Percentiles rank a stretch among this genome's conserved stretches.
Conservation (phyloP, 1,140 invertebrate species). For the Akabosia matsudoensis region DNA sequence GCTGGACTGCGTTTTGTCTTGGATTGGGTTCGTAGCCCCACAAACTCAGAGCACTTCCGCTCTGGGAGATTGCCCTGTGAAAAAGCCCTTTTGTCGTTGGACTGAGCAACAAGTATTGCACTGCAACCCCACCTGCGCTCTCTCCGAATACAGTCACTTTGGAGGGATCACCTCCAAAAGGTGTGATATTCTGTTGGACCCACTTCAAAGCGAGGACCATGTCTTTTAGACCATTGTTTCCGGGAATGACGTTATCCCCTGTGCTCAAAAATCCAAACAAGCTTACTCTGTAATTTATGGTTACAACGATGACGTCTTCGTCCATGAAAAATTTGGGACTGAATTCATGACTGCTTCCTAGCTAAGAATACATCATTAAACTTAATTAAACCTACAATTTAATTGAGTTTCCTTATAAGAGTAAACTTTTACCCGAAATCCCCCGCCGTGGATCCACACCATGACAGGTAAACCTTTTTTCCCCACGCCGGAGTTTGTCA, state of each 20-base stretch:
- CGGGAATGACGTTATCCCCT: conserved; percentile 36
- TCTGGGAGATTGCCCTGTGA: conserved; percentile 62
- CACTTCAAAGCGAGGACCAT: conserved; percentile 53
- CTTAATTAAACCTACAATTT: too few relatives aligned
- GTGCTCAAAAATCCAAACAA: not conserved
- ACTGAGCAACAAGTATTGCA: not conserved
- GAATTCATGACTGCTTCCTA: not conserved
- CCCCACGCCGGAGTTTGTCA: not conserved
- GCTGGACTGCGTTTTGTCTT: conserved; percentile 49
- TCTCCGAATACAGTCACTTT: not conserved
- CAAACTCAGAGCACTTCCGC: conserved; percentile 62
- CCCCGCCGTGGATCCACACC: not conserved
- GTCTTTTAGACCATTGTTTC: conserved; percentile 53
- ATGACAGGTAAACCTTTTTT: not conserved
- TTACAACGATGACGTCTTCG: not conserved
- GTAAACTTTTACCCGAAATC: not conserved
- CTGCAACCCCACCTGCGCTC: not conserved
- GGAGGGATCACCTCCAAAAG: not conserved
- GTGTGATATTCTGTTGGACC: conserved; percentile 44
- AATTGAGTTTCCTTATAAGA: too few relatives aligned
- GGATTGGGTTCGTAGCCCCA: conserved; percentile 56
- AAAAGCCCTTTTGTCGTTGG: conserved; percentile 54
- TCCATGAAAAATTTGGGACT: not conserved
- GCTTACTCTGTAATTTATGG: not conserved
- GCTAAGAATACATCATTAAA: too few relatives aligned